These are phyloP conservation scores for Ylistrum balloti DNA, from an alignment of 1,140 invertebrate species.

Conservation along the genomic window DNA sequence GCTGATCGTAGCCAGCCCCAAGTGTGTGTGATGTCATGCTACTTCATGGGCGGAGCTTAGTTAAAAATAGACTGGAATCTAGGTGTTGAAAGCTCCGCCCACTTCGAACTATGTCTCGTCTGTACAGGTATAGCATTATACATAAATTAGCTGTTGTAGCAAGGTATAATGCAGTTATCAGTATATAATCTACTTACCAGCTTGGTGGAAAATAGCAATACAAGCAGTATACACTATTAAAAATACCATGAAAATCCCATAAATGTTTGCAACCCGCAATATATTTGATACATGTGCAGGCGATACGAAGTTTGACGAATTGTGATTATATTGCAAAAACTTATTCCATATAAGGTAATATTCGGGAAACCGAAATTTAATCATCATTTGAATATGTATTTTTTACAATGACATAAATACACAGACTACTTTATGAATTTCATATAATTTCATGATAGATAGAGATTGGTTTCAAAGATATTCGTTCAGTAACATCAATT, in stretches of 20 bases:
- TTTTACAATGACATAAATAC: too few relatives aligned
- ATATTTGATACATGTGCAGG: background rate
- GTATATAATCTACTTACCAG: background rate
- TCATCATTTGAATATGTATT: background rate
- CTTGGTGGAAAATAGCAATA: background rate
- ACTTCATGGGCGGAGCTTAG: conserved; percentile 22
- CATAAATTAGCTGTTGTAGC: background rate
- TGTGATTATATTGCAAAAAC: background rate
- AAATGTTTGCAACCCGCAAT: background rate
- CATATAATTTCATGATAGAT: background rate
- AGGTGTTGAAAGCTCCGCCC: conserved; percentile 26
- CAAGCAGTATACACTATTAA: background rate
- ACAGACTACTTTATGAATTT: background rate
- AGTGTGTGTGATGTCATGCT: conserved; percentile 32
- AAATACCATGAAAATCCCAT: background rate
- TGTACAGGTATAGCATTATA: background rate
- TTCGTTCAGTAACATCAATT: background rate
- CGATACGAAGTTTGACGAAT: conserved; percentile 9
- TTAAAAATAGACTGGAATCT: conserved; percentile 33
- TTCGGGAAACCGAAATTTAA: background rate
- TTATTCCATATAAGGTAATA: conserved; percentile 23
- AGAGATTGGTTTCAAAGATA: background rate
- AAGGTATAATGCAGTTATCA: background rate
- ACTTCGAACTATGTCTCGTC: background rate
- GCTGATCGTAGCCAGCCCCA: conserved; percentile 16